Evolutionary conservation across 2,113 vertebrate genomes (phyloP), one percentile per base, ranked within the genome.

Genomic region (Hiodon tergisus): DNA sequence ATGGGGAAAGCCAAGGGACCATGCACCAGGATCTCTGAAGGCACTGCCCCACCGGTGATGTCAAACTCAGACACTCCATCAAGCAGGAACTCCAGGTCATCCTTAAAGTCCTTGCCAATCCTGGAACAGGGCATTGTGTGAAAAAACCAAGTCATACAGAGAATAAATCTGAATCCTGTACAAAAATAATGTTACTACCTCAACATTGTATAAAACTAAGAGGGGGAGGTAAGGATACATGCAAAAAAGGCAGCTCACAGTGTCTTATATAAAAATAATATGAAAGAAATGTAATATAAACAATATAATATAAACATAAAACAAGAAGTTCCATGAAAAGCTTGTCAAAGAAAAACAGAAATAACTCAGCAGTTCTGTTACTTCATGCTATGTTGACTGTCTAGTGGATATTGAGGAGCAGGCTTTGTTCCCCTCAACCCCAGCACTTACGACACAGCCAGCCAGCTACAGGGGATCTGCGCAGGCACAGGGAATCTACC

Each of bases 381-480:
- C 61, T 63, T 63, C 16, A 16, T 7, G 16, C 13, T 63, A n/a
- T 16, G 5, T 51, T 46, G 72, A 73, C 46, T 7, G 51, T 52
- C 10, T 9, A 59, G 13, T 31, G n/a, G 54, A 4, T 9, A 46
- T 13, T 53, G 4, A 31, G 14, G 13, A 17, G 16, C 5, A 52
- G 9, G 0, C 55, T 8, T 2, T 67, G 3, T 3, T 71, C 2
- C 46, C 59, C 63, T 16, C 3, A 53, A 58, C 13, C 72, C 31
- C 69, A 11, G n/a, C 84, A 93, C 95, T 95, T 78, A 96, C 93
- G 77, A 84, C 3, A 91, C 80, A 76, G 87, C 74, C 73, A 93
- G 87, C 14, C 93, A 94, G 60, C 90, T 93, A 4, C 89, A 88
- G 16, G 94, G 91, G 81, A 96, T 93, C 73, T 94, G 85, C 76